Base-by-base conservation (phyloP, 92 coral and sea anemone species). In the Virgularia gustaviana region DNA sequence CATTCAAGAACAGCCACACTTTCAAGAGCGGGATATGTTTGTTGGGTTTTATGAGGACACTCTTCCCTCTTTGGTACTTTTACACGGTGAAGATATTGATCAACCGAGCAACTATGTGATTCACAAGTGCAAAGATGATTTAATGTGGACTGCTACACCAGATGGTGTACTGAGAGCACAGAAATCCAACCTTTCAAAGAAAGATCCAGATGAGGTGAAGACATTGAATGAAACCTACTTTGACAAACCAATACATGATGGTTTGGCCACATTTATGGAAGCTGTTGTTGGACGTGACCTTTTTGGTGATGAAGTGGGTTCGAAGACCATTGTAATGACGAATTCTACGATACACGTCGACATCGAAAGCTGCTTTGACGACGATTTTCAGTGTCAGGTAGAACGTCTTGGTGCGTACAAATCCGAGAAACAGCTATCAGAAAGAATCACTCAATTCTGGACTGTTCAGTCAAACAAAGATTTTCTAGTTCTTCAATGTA, bases 1-100 rank as follows among this genome's bases (percentile, higher is more conserved):
- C 11, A 65, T 41, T 72, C 45, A 41, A 72, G 49, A 37, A 25
- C 39, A 53, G 9, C 5, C 35, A 27, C 78, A 72, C 25, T 83
- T 83, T 66, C 56, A 60, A 6, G 76, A 71, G 49, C 45, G 57
- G 29, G 87, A 83, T 25, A 70, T 83, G 55, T 83, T 83, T 33
- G 63, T 78, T 41, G 83, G 87, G 49, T 53, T 83, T 51, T 49
- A 63, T 18, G 76, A 51, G 13, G 87, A 83, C 56, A 83, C 87
- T 1, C 79, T 83, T 5, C 83, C 87, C 9, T 77, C 87, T 1
- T 32, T 78, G 47, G 79, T 78, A 22, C 64, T 77, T n/a, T n/a
- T n/a, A n/a, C n/a, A n/a, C n/a, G n/a, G n/a, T n/a, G n/a, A n/a
- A n/a, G n/a, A n/a, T n/a, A n/a, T n/a, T n/a, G n/a, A n/a, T n/a